Percentiles rank a stretch among this genome's conserved stretches.
phyloP scores from a whole-genome alignment of 2,797 vertebrate genomes.

The Gallirallus australis region DNA sequence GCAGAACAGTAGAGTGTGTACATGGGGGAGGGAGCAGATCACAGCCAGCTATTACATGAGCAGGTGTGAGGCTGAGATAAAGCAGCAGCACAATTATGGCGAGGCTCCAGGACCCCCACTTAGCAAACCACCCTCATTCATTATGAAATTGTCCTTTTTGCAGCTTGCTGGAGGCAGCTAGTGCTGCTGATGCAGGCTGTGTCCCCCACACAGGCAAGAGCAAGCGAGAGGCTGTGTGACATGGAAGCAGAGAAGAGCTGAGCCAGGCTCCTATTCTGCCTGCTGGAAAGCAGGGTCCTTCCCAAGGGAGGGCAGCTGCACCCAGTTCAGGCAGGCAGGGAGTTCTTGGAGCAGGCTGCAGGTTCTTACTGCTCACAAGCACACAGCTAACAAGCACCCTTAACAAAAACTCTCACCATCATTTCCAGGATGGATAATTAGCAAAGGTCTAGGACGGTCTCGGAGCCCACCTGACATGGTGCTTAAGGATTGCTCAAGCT shows the following conservation, averaged over 20 bases:
- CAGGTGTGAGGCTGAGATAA: slow-evolving; percentile 66
- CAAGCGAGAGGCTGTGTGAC: rapidly evolving
- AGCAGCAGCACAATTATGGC: not conserved
- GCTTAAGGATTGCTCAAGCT: not conserved
- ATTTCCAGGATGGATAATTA: not conserved
- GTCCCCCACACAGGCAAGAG: not conserved
- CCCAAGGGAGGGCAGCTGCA: not conserved
- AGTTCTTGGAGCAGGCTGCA: not conserved
- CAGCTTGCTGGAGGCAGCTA: not conserved
- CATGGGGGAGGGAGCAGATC: not conserved
- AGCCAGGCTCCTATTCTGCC: not conserved
- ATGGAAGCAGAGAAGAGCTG: not conserved
- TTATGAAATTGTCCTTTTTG: slow-evolving; percentile 38
- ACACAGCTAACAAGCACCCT: not conserved
- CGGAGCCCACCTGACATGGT: not conserved
- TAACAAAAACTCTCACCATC: not conserved
- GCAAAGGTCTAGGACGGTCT: not conserved
- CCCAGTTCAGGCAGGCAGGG: not conserved
- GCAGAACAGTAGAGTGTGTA: not conserved
- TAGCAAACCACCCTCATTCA: slow-evolving; percentile 40
- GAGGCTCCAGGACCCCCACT: slow-evolving; percentile 29
- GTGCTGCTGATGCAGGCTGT: not conserved
- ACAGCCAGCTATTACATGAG: not conserved
- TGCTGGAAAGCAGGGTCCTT: rapidly evolving
- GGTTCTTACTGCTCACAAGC: not conserved